Evolutionary conservation across 92 coral and sea anemone genomes (phyloP), one percentile per base, ranked within the genome.

Genomic region (Parazoanthus darwini): DNA sequence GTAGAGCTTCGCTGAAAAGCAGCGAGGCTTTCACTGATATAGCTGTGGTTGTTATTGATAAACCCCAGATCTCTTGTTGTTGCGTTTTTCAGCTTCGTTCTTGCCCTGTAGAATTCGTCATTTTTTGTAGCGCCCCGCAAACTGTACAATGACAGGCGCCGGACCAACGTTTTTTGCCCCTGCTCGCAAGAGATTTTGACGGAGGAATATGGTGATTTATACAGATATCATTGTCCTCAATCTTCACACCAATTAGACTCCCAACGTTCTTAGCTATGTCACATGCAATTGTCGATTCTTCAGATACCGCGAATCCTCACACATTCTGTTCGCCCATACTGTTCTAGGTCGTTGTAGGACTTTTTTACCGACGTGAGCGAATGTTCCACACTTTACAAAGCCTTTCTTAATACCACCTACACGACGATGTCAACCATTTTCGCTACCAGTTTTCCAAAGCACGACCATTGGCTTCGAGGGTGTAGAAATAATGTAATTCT

Each of bases 1-100:
- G 85, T 82, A 91, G 86, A 78, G 88, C 78, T 81, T 72, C 88
- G 63, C 78, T 81, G 90, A 87, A 91, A 10, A 91, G 84, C 85
- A 29, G 88, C 81, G 18, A 91, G 75, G 80, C 89, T 91, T 82
- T 90, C 93, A 81, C 72, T 87, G 72, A 81, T 76, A 58, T 79
- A 90, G 43, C 86, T 90, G 81, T 79, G 81, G 82, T 90, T 79
- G 10, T 42, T 42, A 16, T 5, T 77, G 16, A 23, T 58, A 16
- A 0, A 77, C 43, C 80, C 54, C 80, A 18, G 80, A 65, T 80
- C 92, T 75, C 65, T 73, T 70, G 90, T 90, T 77, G 92, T 86
- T 46, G 71, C 48, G 36, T 46, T 36, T 81, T 89, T 89, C 78
- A 89, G 36, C 44, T 85, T 77, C 43, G 88, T 91, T 56, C 90